Evolutionary conservation across 2,113 vertebrate species (phyloP), one percentile per base, ranked within the genome.

Genomic region (Opisthocomus hoazin): DNA sequence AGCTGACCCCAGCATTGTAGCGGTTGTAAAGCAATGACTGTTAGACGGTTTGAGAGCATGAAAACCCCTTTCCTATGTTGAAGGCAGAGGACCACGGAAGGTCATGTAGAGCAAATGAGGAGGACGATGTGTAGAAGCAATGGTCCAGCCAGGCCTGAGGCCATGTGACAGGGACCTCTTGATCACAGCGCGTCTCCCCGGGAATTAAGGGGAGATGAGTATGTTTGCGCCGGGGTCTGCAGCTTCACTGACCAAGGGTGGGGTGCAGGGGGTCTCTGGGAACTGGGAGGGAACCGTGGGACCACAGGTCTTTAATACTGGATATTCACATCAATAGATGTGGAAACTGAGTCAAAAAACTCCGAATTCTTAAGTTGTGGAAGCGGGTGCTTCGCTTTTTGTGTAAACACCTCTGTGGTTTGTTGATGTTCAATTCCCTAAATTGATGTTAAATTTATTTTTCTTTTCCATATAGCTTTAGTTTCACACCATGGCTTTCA

Each of bases 171-270:
- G 46, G 15, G 27, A 43, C 13, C 19, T 37, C 37, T 43, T 32
- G 3, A 6, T 4, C 43, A 3, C 2, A 30, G 20, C 1, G 0
- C 7, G 8, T 2, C 15, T 73, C 34, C 15, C 23, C 0, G 0
- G 30, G 30, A n/a, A 6, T 5, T 30, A 17, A 26, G 2, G 7
- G 7, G 15, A 2, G 2, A 3, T 6, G 2, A 6, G 12, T 3
- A 9, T 13, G 10, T 1, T 5, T 37, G 9, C 32, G 18, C 23
- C 0, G 0, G 48, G 21, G 30, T 63, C 34, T 66, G 43, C 8
- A 34, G 5, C 17, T 43, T 46, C 56, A 9, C 51, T 51, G 21
- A 21, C 43, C 13, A 1, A 2, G 6, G 37, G 5, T 0, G 26
- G 12, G 3, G 7, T 19, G 4, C 20, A 22, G 15, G 7, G 6